Evolutionary conservation across 2,888 invertebrate species (phyloP), one percentile per base, ranked within the genome.

Genomic region (Drosophila multiciliata): DNA sequence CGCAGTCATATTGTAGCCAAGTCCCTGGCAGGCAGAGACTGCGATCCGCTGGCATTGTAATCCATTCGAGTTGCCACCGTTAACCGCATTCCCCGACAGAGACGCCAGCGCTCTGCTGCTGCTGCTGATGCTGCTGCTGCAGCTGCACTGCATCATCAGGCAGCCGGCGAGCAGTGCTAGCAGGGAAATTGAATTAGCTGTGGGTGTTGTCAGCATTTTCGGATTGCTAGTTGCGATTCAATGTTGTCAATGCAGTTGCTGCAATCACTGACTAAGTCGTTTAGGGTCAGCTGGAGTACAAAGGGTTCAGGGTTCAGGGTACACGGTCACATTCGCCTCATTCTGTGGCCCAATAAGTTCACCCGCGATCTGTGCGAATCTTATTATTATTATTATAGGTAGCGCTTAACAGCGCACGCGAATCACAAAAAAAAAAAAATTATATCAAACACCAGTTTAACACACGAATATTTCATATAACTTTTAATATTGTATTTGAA

Each of bases 1-100:
- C 35, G 93, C 95, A 33, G 98, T 98, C 94, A 96, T 95, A 93
- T 97, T 97, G 94, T 98, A 98, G 82, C 96, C 96, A 92, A 98
- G 94, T 87, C 96, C 96, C 92, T 96, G 95, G 92, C 98, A 98
- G 93, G 96, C 94, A 52, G 96, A 95, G 69, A 97, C 95, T 64
- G 94, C 94, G 91, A 98, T 97, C 89, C 95, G 94, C 93, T 97
- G 96, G 93, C 98, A 98, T 91, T 96, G 95, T 92, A 93, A 92
- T 92, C 93, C 93, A 78, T 90, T 91, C 32, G 81, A 26, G 67
- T 48, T 70, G 67, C 74, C 73, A n/a, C 73, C 84, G 66, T 66
- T 75, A 82, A 50, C 42, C 20, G 32, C 33, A 32, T 50, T 50
- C 26, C 57, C 74, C 2, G 55, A 12, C n/a, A 55, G 8, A 1